Conservation (phyloP, 2,797 vertebrate genomes). For the Falco concolor region DNA sequence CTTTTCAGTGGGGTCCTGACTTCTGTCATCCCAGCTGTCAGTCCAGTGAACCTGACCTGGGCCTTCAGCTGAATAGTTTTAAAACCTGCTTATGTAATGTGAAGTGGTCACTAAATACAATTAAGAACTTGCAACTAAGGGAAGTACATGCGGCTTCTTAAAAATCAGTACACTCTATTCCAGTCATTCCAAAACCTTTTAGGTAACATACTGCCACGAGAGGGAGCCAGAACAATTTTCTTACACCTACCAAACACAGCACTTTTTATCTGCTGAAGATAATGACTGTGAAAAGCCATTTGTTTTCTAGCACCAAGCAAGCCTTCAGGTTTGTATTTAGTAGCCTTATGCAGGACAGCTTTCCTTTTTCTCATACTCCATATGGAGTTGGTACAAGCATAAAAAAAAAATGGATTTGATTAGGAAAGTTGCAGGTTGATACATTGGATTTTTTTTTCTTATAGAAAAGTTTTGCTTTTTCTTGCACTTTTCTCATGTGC, state of each 20-base stretch:
- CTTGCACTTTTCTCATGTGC: background rate
- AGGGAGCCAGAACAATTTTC: slow-evolving; percentile 5
- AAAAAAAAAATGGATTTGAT: background rate
- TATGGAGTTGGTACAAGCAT: background rate
- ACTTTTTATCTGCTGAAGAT: background rate
- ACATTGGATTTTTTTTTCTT: background rate
- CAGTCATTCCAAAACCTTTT: background rate
- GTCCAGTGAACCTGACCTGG: background rate
- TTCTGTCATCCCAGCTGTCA: background rate
- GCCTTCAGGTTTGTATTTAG: background rate
- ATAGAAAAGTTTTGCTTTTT: background rate
- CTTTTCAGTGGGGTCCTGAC: background rate
- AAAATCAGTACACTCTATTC: fast-evolving
- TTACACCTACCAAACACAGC: background rate
- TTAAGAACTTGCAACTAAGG: background rate
- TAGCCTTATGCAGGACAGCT: background rate
- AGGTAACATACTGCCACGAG: background rate
- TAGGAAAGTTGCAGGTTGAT: background rate
- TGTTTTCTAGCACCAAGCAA: background rate
- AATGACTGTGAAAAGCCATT: background rate
- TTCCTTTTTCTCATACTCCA: background rate
- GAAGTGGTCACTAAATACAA: background rate
- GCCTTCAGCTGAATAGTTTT: background rate
- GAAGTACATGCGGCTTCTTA: background rate
- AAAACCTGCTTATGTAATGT: fast-evolving